phyloP scores from a whole-genome alignment of 92 coral and sea anemone species.

The Scolanthus callimorphus region DNA sequence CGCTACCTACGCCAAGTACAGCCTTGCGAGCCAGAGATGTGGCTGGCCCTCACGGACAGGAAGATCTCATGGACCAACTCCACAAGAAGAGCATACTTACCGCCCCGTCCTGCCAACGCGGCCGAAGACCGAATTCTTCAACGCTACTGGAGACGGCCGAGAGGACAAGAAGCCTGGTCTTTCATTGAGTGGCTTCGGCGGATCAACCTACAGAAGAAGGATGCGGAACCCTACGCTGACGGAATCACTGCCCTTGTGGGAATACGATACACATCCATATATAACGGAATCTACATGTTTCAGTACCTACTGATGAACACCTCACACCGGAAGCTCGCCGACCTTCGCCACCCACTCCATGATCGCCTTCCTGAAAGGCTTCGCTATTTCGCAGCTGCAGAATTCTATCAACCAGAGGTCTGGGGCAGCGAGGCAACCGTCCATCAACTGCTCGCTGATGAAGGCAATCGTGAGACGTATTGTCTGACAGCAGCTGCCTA shows the following conservation, averaged over 20 bases:
- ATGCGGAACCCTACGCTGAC: neutral
- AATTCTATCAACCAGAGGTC: neutral
- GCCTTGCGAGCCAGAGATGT: conserved; percentile 16
- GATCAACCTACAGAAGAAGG: neutral
- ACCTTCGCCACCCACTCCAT: conserved; percentile 5
- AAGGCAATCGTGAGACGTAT: no score
- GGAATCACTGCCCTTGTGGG: conserved; percentile 13
- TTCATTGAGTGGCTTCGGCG: conserved; percentile 7
- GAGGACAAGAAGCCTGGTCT: neutral
- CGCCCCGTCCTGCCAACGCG: conserved; percentile 1
- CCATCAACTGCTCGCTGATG: no score
- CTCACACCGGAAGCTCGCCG: neutral
- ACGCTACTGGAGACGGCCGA: neutral
- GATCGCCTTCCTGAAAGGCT: neutral
- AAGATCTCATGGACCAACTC: conserved; percentile 11
- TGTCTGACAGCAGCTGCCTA: conserved; percentile 10
- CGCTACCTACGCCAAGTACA: conserved; percentile 2
- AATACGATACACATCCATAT: conserved; percentile 2
- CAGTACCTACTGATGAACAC: conserved; percentile 2
- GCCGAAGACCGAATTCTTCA: neutral
- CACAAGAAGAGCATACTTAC: neutral
- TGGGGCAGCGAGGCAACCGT: no score
- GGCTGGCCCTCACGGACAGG: neutral
- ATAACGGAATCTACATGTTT: neutral
- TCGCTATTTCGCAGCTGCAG: neutral